These are phyloP conservation scores for Eretmochelys imbricata DNA, from an alignment of 2,113 vertebrate species.

Conservation along the genomic window DNA sequence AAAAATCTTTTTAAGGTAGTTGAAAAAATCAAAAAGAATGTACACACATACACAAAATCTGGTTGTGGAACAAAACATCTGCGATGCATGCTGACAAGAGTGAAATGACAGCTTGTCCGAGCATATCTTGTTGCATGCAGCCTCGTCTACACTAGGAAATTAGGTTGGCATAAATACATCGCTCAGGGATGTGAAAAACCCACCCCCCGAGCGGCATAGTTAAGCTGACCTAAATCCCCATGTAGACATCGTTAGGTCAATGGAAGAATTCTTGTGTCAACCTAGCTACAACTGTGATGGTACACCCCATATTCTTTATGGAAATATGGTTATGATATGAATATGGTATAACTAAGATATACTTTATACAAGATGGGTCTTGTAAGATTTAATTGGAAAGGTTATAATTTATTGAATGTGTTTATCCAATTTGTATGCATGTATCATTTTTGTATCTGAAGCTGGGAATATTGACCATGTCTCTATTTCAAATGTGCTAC, in stretches of 20 bases:
- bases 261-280: neutral
- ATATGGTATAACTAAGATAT: too few species aligned
- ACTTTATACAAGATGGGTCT: too few species aligned
- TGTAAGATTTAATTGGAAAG: too few species aligned
- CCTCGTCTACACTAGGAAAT: neutral
- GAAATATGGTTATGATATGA: too few species aligned
- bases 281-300: neutral
- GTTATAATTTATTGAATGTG: too few species aligned
- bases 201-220: neutral
- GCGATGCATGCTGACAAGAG: neutral
- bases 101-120: fast-evolving
- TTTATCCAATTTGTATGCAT: too few species aligned
- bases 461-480: too few species aligned
- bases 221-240: neutral
- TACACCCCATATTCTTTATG: too few species aligned
- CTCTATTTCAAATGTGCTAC: too few species aligned
- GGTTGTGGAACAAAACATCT: neutral
- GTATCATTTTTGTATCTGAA: too few species aligned
- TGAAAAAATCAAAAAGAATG: neutral
- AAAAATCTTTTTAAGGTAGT: neutral
- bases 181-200: too few species aligned
- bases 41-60: neutral
- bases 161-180: neutral
- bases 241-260: neutral
- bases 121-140: neutral